phyloP scores from a whole-genome alignment of 64 coral and sea anemone species.

The Pachyseris speciosa region DNA sequence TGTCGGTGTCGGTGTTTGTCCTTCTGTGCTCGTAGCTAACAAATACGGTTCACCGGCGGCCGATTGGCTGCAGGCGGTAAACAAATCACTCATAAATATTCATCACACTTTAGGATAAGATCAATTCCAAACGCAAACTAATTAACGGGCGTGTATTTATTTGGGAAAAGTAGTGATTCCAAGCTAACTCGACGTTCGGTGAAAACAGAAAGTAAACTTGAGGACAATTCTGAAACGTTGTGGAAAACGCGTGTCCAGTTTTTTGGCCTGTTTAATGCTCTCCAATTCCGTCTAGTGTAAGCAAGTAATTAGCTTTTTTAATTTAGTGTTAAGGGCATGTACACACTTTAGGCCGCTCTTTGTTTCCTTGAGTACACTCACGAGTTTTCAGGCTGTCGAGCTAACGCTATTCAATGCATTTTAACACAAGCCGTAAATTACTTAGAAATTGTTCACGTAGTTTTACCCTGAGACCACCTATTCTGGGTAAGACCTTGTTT shows the following conservation, averaged over 20 bases:
- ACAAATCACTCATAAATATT: slow-evolving; percentile 45
- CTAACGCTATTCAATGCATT: too few relatives aligned
- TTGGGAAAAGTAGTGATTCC: neutral
- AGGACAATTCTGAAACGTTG: too few relatives aligned
- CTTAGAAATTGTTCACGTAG: neutral
- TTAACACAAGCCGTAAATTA: neutral
- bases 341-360: neutral
- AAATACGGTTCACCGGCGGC: neutral
- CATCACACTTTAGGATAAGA: slow-evolving; percentile 6
- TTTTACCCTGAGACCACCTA: neutral
- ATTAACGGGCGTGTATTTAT: slow-evolving; percentile 20
- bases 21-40: slow-evolving; percentile 26
- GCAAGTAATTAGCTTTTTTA: slow-evolving; percentile 37
- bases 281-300: neutral
- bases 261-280: neutral
- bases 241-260: neutral
- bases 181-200: neutral
- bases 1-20: slow-evolving; percentile 1
- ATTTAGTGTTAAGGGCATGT: slow-evolving; percentile 16
- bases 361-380: neutral
- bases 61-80: neutral
- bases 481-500: neutral
- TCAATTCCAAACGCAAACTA: slow-evolving; percentile 38
- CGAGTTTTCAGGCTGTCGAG: neutral
- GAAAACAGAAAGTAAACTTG: neutral